Conservation (phyloP, 2,797 vertebrate genomes). For the Holocentrus rufus region DNA sequence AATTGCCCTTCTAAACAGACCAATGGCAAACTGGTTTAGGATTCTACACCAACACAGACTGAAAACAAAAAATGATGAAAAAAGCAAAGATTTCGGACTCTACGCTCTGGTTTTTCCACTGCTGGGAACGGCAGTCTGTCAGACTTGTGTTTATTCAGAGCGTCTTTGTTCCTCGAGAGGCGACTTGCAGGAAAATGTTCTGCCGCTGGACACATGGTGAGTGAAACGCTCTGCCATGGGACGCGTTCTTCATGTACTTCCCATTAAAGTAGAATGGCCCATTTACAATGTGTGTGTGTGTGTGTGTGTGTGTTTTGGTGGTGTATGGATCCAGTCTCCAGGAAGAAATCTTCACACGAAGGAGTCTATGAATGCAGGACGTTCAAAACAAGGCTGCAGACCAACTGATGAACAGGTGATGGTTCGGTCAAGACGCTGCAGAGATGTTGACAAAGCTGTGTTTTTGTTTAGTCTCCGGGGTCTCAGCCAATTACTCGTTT, state of each 20-base stretch:
- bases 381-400: conserved; percentile 2
- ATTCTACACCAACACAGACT: not conserved
- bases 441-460: not conserved
- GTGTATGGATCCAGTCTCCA: not conserved
- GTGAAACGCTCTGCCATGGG: conserved; percentile 28
- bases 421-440: not conserved
- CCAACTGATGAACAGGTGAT: not conserved
- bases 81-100: not conserved
- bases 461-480: not conserved
- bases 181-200: too few relatives aligned
- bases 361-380: not conserved
- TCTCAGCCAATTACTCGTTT: not conserved
- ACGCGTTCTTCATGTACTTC: conserved; percentile 12
- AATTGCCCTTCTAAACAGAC: not conserved
- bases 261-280: not conserved
- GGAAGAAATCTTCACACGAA: not conserved
- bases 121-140: not conserved
- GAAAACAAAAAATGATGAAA: not conserved
- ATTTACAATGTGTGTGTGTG: not conserved
- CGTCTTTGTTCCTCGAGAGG: not conserved
- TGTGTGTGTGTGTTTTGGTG: not conserved
- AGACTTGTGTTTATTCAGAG: not conserved
- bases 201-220: conserved; percentile 8
- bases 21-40: not conserved
- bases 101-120: conserved; percentile 5